phyloP scores from a whole-genome alignment of 2,888 invertebrate species.

The Cacoxenus indagator region DNA sequence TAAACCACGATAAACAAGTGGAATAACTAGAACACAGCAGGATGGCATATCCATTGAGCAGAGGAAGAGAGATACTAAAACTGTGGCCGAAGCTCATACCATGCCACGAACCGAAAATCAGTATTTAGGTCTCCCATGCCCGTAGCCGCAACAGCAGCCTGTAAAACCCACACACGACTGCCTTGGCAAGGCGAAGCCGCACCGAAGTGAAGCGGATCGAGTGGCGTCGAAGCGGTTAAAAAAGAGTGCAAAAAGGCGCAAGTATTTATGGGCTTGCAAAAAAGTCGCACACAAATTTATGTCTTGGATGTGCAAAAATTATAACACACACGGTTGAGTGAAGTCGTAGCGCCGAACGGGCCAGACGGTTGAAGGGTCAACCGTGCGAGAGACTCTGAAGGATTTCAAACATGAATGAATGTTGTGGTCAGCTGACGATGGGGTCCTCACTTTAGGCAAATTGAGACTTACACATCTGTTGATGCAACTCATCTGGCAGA shows the following conservation, averaged over 20 bases:
- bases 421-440: too few species aligned
- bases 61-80: conserved; percentile 5
- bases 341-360: not conserved
- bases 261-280: conserved; percentile 47
- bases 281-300: conserved; percentile 49
- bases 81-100: not conserved
- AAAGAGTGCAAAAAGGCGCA: conserved; percentile 22
- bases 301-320: conserved; percentile 61
- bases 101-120: not conserved
- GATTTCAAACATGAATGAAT: conserved; percentile 46
- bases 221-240: not conserved
- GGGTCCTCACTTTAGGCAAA: conserved; percentile 56
- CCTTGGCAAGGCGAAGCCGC: not conserved
- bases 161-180: conserved; percentile 18
- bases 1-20: conserved; percentile 36
- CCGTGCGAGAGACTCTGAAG: not conserved
- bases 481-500: not conserved
- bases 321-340: conserved; percentile 53
- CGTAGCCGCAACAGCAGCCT: conserved; percentile 9
- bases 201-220: not conserved
- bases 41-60: conserved; percentile 64
- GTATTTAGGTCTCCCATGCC: conserved; percentile 11
- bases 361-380: not conserved
- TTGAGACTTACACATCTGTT: conserved; percentile 48
- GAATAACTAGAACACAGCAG: conserved; percentile 66